Conservation (phyloP, 2,888 invertebrate genomes). For the Tachina fera region DNA sequence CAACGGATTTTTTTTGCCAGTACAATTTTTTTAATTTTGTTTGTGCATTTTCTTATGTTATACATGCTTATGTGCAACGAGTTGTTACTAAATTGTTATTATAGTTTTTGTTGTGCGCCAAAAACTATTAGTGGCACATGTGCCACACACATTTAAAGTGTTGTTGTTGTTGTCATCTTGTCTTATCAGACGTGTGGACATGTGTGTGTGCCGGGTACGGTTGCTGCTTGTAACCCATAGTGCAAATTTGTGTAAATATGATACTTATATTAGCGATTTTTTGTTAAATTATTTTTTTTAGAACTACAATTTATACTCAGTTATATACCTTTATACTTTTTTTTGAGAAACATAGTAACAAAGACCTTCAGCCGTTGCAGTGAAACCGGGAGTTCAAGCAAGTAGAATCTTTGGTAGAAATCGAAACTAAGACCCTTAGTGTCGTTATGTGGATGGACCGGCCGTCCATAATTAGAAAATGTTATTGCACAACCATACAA, state of each 20-base stretch:
- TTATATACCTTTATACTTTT: too few species aligned
- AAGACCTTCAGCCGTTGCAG: too few species aligned
- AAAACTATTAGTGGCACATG: constrained; percentile 70
- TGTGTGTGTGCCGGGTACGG: constrained; percentile 4
- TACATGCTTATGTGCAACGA: constrained; percentile 57
- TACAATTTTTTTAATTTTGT: constrained; percentile 35
- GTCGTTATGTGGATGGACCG: too few species aligned
- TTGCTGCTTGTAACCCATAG: constrained; percentile 15
- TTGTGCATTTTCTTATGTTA: constrained; percentile 2
- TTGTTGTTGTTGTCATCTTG: constrained; percentile 37
- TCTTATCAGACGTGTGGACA: neutral
- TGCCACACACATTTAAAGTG: constrained; percentile 62
- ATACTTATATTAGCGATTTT: too few species aligned
- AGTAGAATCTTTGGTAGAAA: too few species aligned
- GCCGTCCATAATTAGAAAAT: too few species aligned
- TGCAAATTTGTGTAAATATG: neutral
- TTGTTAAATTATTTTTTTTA: too few species aligned
- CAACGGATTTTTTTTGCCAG: constrained; percentile 7
- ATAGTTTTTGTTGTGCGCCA: constrained; percentile 67
- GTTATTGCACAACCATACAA: too few species aligned
- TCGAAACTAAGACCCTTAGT: too few species aligned
- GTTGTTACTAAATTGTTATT: constrained; percentile 66
- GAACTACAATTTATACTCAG: too few species aligned
- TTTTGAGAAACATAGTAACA: too few species aligned
- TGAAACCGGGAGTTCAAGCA: too few species aligned